These are phyloP conservation scores for Hyalella azteca DNA, from an alignment of 2,888 invertebrate genomes.

Conservation along the genomic window DNA sequence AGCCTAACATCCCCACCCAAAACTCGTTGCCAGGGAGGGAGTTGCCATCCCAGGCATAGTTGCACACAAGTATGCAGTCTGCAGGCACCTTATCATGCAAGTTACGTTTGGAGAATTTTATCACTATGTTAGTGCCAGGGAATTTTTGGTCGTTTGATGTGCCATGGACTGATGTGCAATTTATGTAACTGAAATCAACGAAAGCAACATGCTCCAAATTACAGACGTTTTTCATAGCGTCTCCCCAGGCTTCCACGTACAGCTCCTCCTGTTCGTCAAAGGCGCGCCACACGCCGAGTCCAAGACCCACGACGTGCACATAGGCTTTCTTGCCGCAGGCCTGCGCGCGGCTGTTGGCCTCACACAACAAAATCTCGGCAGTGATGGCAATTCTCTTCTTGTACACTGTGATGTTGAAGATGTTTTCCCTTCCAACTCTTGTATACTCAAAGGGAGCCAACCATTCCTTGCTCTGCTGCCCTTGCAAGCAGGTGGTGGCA, in stretches of 20 bases:
- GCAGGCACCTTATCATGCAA: conserved; percentile 68
- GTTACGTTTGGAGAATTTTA: conserved; percentile 68
- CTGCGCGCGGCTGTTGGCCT: conserved; percentile 70
- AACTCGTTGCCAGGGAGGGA: conserved; percentile 77
- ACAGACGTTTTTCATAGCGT: conserved; percentile 67
- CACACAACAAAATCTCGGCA: conserved; percentile 71
- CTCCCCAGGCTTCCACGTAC: conserved; percentile 71
- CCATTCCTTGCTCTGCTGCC: not conserved
- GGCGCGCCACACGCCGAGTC: conserved; percentile 72
- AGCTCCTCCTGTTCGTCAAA: conserved; percentile 70
- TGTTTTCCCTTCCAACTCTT: conserved; percentile 20
- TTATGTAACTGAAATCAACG: conserved; percentile 73
- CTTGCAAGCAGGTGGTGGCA: not conserved
- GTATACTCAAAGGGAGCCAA: conserved; percentile 19
- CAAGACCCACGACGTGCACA: conserved; percentile 73
- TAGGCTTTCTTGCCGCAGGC: conserved; percentile 68
- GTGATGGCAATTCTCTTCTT: conserved; percentile 68
- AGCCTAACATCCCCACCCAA: conserved; percentile 69
- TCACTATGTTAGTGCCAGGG: conserved; percentile 65
- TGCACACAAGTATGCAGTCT: conserved; percentile 69
- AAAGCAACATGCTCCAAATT: conserved; percentile 69
- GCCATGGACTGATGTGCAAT: conserved; percentile 65
- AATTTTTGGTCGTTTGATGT: conserved; percentile 65
- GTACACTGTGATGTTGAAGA: conserved; percentile 61
- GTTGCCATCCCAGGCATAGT: conserved; percentile 77